Evolutionary conservation across 2,797 vertebrate genomes (phyloP).

Genomic region (Melanogrammus aeglefinus): DNA sequence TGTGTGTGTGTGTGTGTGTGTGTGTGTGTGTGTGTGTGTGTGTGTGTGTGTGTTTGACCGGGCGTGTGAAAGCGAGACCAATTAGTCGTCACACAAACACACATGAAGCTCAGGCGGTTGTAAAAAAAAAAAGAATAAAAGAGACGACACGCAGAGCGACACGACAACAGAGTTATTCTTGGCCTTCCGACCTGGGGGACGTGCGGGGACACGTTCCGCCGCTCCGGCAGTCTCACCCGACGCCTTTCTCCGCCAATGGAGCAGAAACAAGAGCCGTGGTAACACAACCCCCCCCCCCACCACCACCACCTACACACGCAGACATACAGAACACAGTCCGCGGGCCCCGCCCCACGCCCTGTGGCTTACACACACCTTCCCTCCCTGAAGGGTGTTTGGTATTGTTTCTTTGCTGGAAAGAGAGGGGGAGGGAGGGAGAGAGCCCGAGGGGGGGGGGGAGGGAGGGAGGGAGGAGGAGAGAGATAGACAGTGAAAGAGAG

Average conservation of each 20-base stretch:
- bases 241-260: conserved; percentile 66
- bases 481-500: conserved; percentile 20
- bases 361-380: conserved; percentile 37
- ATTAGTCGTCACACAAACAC: conserved; percentile 65
- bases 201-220: conserved; percentile 57
- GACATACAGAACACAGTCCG: conserved; percentile 18
- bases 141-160: conserved; percentile 31
- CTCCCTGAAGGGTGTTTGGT: conserved; percentile 40
- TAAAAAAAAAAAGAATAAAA: conserved; percentile 34
- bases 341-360: conserved; percentile 16
- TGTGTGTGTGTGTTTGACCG: no score
- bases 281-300: conserved; percentile 33
- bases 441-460: no score
- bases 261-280: conserved; percentile 45
- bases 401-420: neutral
- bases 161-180: conserved; percentile 42
- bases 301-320: conserved; percentile 36
- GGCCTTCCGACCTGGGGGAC: conserved; percentile 37
- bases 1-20: no score
- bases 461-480: conserved; percentile 9
- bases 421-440: no score
- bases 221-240: conserved; percentile 54
- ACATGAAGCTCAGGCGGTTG: conserved; percentile 40
- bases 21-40: no score
- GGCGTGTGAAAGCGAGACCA: conserved; percentile 11